Conservation (phyloP, 2,113 vertebrate genomes). For the Propithecus coquereli region DNA sequence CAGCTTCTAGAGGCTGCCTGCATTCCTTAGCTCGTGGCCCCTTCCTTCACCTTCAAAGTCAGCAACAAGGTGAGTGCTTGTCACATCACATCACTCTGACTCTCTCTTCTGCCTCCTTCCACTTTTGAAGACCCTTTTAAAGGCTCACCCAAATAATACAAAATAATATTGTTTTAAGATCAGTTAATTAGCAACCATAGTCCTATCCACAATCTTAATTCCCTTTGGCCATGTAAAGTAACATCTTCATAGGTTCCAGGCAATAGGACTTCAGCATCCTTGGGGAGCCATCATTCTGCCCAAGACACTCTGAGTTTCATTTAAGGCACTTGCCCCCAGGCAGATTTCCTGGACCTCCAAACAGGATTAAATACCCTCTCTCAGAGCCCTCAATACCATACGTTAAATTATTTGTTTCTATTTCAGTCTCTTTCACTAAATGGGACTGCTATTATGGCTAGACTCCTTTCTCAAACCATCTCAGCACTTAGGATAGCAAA, state of each 20-base stretch:
- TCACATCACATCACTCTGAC: neutral
- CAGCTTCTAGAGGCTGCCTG: neutral
- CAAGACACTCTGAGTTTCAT: neutral
- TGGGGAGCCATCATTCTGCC: neutral
- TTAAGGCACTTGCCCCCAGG: neutral
- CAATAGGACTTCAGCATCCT: neutral
- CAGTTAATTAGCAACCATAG: neutral
- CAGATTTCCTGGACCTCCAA: neutral
- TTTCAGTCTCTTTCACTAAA: neutral
- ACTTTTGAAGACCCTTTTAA: neutral
- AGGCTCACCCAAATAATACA: no score
- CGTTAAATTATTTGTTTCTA: neutral
- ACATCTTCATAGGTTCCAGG: neutral
- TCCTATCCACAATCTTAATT: neutral
- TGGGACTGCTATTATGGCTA: neutral
- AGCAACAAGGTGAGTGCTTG: neutral
- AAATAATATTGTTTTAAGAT: neutral
- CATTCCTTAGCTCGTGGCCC: neutral
- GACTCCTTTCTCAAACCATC: neutral
- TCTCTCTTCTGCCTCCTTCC: neutral
- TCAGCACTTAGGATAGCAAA: neutral
- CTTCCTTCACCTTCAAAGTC: neutral
- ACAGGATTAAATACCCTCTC: neutral
- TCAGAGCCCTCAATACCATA: neutral
- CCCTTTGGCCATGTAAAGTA: neutral